Evolutionary conservation across 2,888 invertebrate species (phyloP).

Genomic region (Dolichopus griseipennis): DNA sequence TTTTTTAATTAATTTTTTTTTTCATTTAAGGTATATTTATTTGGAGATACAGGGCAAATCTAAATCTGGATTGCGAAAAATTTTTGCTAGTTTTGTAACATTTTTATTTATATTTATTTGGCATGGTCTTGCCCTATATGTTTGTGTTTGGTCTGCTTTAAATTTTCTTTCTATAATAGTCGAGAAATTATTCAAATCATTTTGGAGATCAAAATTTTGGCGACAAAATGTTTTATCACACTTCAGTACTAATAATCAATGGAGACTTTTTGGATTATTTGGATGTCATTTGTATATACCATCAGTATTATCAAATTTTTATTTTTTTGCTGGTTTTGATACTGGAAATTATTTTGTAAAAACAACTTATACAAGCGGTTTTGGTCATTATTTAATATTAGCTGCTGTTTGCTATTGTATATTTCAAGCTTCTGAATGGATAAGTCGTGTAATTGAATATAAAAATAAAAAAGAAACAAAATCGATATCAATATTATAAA

Average conservation of each 20-base stretch:
- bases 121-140: conserved; percentile 74
- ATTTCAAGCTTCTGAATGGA: conserved; percentile 38
- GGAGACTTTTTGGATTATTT: conserved; percentile 58
- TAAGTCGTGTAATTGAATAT: conserved; percentile 17
- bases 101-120: conserved; percentile 80
- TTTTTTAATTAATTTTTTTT: conserved; percentile 27
- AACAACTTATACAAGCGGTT: conserved; percentile 45
- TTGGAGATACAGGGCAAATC: conserved; percentile 50
- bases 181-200: conserved; percentile 54
- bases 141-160: conserved; percentile 78
- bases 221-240: conserved; percentile 41
- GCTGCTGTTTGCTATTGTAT: conserved; percentile 40
- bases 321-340: conserved; percentile 69
- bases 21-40: conserved; percentile 79
- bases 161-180: conserved; percentile 72
- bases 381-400: conserved; percentile 35
- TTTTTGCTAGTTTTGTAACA: conserved; percentile 54
- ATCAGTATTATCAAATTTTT: conserved; percentile 79
- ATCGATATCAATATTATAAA: too few relatives aligned
- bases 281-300: conserved; percentile 66
- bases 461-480: conserved; percentile 30
- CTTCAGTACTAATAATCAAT: conserved; percentile 44
- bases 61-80: conserved; percentile 39
- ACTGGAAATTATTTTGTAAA: conserved; percentile 64
- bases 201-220: conserved; percentile 46